Evolutionary conservation across 1,140 invertebrate species (phyloP).

Genomic region (Steinernema feltiae): DNA sequence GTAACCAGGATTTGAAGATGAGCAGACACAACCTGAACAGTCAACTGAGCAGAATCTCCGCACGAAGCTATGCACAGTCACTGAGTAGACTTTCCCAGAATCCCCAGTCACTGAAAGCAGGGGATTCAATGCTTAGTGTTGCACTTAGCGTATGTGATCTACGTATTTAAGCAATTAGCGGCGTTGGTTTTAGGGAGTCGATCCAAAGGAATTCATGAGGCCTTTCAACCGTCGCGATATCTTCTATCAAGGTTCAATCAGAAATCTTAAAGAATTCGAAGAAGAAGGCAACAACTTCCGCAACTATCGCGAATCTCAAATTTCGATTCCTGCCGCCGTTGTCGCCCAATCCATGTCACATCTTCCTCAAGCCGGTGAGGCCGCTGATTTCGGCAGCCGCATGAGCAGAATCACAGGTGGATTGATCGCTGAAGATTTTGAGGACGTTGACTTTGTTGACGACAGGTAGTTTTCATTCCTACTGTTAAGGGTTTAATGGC

Average conservation of each 20-base stretch:
- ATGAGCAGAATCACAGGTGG: constrained; percentile 24
- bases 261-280: constrained; percentile 54
- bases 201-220: constrained; percentile 53
- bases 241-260: constrained; percentile 53
- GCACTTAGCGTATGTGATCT: constrained; percentile 43
- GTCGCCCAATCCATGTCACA: constrained; percentile 44
- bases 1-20: background rate
- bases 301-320: constrained; percentile 45
- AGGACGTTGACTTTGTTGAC: constrained; percentile 25
- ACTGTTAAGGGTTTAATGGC: background rate
- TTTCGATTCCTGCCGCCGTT: constrained; percentile 52
- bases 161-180: constrained; percentile 18
- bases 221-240: constrained; percentile 52
- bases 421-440: constrained; percentile 21
- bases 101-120: constrained; percentile 28
- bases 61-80: constrained; percentile 51
- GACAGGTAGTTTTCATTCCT: constrained; percentile 21
- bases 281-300: constrained; percentile 42
- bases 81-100: constrained; percentile 48
- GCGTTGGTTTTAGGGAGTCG: constrained; percentile 40
- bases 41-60: constrained; percentile 48
- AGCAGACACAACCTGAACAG: constrained; percentile 35
- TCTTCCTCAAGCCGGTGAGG: constrained; percentile 5
- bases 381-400: constrained; percentile 23
- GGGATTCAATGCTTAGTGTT: constrained; percentile 47